Evolutionary conservation across 1,140 invertebrate genomes (phyloP), one percentile per base, ranked within the genome.

Genomic region (Bombyx mandarina): DNA sequence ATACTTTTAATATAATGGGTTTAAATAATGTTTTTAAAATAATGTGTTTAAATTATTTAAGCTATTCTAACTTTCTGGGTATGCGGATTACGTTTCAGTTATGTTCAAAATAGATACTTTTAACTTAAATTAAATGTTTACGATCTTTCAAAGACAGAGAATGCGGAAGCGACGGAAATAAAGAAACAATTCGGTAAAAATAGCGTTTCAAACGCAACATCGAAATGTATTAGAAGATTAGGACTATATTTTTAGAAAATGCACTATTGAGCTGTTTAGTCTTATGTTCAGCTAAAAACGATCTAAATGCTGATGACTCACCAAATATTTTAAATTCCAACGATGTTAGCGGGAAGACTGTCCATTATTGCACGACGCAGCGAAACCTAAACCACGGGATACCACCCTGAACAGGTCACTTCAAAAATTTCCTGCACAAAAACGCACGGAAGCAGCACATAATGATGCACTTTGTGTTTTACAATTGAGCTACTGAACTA

Each of bases 281-380:
- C 49, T n/a, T n/a, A n/a, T 50, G 55, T 52, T 10, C 52, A 45
- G 58, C 52, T 50, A 56, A 60, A 35, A 62, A 42, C 58, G 64
- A 69, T 70, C 62, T 67, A 71, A 76, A 71, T 61, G 62, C 46
- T 67, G 77, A 82, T 86, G 83, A 86, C 83, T 86, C 83, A 86
- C 83, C 81, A 63, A 78, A 82, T 86, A 69, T 80, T 86, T 86
- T 83, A 84, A 86, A 86, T 86, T 86, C 80, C 80, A 75, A 81
- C 67, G 74, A 79, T 71, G 69, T 79, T 76, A 84, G 79, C 79
- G 80, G 80, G 75, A 81, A 82, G 68, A 71, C 67, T 63, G 72
- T 75, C 72, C 81, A 86, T 86, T 82, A 82, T 78, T 79, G 75
- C 73, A 72, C 60, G 54, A 69, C 58, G 67, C 8, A 35, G 50